Percentiles rank a stretch among this genome's conserved stretches.
phyloP scores from a whole-genome alignment of 2,797 vertebrate genomes.

The Pseudomugil gertrudae region DNA sequence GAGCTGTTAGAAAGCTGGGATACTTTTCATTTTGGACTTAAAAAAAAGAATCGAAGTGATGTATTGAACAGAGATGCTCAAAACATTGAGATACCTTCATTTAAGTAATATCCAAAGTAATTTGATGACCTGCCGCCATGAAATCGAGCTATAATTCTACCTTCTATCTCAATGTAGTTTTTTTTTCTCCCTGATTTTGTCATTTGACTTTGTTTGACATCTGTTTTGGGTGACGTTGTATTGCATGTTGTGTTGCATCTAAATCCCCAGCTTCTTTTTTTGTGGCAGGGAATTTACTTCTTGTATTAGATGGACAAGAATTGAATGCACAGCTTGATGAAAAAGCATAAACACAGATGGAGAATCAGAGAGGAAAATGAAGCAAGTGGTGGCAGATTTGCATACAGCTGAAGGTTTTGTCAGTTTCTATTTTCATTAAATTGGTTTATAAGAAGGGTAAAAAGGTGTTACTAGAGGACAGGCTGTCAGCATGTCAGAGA shows the following conservation, averaged over 20 bases:
- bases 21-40: neutral
- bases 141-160: neutral
- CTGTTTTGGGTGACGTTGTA: constrained; percentile 15
- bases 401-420: constrained; percentile 58
- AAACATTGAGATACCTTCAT: neutral
- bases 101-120: too few relatives aligned
- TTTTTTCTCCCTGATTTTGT: neutral
- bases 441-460: constrained; percentile 35
- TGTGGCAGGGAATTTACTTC: constrained; percentile 15
- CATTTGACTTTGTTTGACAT: constrained; percentile 12
- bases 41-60: neutral
- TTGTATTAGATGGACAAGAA: constrained; percentile 38
- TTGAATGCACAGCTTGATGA: constrained; percentile 38
- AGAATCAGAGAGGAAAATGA: constrained; percentile 18
- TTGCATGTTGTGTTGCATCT: constrained; percentile 15
- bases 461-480: constrained; percentile 52
- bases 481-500: constrained; percentile 24
- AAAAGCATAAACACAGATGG: constrained; percentile 20
- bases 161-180: neutral
- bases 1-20: neutral
- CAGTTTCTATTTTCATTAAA: constrained; percentile 61
- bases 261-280: neutral
- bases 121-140: neutral
- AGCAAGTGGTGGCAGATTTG: constrained; percentile 32
- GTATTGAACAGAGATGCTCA: neutral